Percentiles rank a stretch among this genome's conserved stretches.
These are phyloP conservation scores for Lypha dubia DNA, from an alignment of 2,888 invertebrate species.

Conservation along the genomic window DNA sequence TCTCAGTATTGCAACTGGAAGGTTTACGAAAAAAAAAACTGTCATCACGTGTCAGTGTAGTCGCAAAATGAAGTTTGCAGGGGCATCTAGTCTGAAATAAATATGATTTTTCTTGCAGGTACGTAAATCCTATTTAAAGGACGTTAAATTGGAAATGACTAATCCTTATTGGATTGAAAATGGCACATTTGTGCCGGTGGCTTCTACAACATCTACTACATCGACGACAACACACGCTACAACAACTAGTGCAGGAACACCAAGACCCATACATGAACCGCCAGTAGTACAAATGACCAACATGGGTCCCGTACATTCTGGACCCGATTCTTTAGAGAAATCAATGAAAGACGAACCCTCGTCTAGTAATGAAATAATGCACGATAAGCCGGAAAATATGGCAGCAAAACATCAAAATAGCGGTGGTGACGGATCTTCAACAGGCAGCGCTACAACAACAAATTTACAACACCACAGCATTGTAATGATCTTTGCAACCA, in stretches of 20 bases:
- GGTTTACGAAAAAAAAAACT: too few species aligned
- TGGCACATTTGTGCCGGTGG: slow-evolving; percentile 90
- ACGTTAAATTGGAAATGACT: slow-evolving; percentile 89
- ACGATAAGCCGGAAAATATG: slow-evolving; percentile 81
- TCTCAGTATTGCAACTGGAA: too few species aligned
- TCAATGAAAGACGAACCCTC: slow-evolving; percentile 77
- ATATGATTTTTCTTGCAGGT: slow-evolving; percentile 75
- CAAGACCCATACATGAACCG: slow-evolving; percentile 83
- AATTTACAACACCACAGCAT: slow-evolving; percentile 25
- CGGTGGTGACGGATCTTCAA: slow-evolving; percentile 74
- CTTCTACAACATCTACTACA: slow-evolving; percentile 87
- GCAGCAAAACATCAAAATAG: slow-evolving; percentile 77
- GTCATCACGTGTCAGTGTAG: too few species aligned
- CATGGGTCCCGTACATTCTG: slow-evolving; percentile 78
- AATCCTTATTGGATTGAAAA: slow-evolving; percentile 90
- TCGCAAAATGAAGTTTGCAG: too few species aligned
- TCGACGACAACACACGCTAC: slow-evolving; percentile 85
- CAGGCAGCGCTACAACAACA: slow-evolving; percentile 10
- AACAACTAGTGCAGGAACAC: slow-evolving; percentile 84
- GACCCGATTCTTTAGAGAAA: slow-evolving; percentile 79
- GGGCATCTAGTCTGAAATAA: too few species aligned
- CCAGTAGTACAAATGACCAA: slow-evolving; percentile 81
- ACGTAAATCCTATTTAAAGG: slow-evolving; percentile 87
- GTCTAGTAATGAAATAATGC: slow-evolving; percentile 76
- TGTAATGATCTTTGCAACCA: slow-evolving; percentile 14